Evolutionary conservation across 1,140 invertebrate species (phyloP).

Genomic region (Scaptomyza graminum): DNA sequence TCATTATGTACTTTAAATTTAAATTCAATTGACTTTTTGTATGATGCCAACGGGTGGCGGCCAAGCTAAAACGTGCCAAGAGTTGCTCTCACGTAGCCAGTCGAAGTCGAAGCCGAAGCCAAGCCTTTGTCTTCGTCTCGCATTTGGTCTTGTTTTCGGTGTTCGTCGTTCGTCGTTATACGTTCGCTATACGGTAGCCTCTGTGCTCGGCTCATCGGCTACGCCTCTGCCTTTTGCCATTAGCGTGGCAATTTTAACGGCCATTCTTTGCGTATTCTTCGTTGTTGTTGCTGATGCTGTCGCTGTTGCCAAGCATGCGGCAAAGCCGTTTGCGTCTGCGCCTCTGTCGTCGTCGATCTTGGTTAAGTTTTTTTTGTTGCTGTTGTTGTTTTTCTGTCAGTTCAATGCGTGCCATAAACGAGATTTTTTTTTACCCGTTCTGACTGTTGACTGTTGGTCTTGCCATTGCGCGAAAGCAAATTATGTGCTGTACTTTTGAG

Average conservation of each 20-base stretch:
- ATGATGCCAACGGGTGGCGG: conserved; percentile 79
- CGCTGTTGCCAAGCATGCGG: conserved; percentile 69
- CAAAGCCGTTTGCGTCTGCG: conserved; percentile 35
- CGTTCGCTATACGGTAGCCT: conserved; percentile 37
- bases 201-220: conserved; percentile 48
- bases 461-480: conserved; percentile 74
- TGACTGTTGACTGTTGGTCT: conserved; percentile 54
- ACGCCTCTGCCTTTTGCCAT: conserved; percentile 77
- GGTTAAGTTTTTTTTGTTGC: conserved; percentile 70
- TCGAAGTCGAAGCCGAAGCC: neutral
- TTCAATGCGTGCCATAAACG: conserved; percentile 81
- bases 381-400: conserved; percentile 61
- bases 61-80: conserved; percentile 72
- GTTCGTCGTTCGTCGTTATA: conserved; percentile 9
- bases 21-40: conserved; percentile 83
- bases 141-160: conserved; percentile 1
- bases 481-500: conserved; percentile 72
- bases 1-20: conserved; percentile 83
- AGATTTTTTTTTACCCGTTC: conserved; percentile 66
- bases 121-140: conserved; percentile 29
- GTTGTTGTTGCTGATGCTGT: conserved; percentile 29
- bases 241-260: conserved; percentile 78
- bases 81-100: conserved; percentile 59
- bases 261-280: conserved; percentile 62
- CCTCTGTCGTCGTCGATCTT: conserved; percentile 40